A percentile compares a stretch with the other conserved stretches of the same genome.
Evolutionary conservation across 2,113 vertebrate genomes (phyloP).

Genomic region (Salminus brasiliensis): DNA sequence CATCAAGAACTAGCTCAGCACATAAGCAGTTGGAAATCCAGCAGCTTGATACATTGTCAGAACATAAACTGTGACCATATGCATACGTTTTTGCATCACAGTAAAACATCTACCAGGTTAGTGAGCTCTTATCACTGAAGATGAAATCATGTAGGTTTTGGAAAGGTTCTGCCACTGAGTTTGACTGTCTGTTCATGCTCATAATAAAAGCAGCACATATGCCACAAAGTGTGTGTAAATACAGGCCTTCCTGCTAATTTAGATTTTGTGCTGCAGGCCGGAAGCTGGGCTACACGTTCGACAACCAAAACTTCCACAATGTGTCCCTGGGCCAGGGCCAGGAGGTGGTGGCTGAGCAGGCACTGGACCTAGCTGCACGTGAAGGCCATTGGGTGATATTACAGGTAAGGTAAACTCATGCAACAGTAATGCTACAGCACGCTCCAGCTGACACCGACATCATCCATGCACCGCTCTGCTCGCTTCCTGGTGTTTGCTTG

Average conservation of each 20-base stretch:
- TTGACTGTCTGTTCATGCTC: too few species aligned
- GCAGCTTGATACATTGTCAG: too few species aligned
- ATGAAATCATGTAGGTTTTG: too few species aligned
- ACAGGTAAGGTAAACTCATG: conserved; percentile 76
- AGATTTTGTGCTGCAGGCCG: conserved; percentile 77
- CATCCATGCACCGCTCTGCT: neutral
- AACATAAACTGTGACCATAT: too few species aligned
- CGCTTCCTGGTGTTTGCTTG: neutral
- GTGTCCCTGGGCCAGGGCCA: conserved; percentile 95
- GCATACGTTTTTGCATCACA: too few species aligned
- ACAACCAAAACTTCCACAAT: conserved; percentile 92
- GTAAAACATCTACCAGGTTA: too few species aligned
- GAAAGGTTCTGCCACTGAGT: too few species aligned
- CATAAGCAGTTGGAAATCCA: too few species aligned
- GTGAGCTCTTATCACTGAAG: too few species aligned
- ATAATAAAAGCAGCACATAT: too few species aligned
- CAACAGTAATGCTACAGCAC: too few species aligned
- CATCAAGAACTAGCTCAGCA: too few species aligned
- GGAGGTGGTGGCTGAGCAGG: conserved; percentile 87
- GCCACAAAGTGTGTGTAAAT: neutral
- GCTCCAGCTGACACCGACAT: neutral
- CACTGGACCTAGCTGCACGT: conserved; percentile 82
- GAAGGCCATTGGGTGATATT: conserved; percentile 96
- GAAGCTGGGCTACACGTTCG: conserved; percentile 89
- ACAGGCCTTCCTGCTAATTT: neutral